A percentile compares a stretch with the other conserved stretches of the same genome.
phyloP scores from a whole-genome alignment of 2,888 invertebrate genomes.

The Labia minor region DNA sequence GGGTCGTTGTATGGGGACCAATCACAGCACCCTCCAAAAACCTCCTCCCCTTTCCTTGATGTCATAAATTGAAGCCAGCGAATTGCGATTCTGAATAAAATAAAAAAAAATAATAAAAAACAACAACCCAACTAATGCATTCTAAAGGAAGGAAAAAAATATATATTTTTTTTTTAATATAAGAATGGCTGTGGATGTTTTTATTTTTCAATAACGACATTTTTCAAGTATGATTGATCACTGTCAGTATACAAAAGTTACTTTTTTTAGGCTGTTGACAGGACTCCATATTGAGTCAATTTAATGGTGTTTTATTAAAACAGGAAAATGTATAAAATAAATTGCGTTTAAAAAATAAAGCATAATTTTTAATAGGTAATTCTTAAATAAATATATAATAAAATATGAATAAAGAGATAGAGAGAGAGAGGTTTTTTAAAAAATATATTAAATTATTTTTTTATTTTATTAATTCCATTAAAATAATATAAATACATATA shows the following conservation, averaged over 20 bases:
- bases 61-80: constrained; percentile 7
- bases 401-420: too few relatives aligned
- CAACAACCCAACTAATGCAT: background rate
- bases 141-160: background rate
- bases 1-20: background rate
- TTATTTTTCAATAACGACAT: constrained; percentile 13
- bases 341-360: too few relatives aligned
- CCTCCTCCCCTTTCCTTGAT: background rate
- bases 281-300: background rate
- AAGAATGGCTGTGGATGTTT: background rate
- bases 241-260: background rate
- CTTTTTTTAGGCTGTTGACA: background rate
- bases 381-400: too few relatives aligned
- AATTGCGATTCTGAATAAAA: background rate
- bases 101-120: too few relatives aligned
- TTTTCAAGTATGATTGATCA: background rate
- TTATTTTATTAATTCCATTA: too few relatives aligned
- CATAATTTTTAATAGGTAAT: too few relatives aligned
- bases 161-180: background rate
- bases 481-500: too few relatives aligned
- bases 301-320: background rate
- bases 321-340: background rate
- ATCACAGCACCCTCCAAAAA: constrained; percentile 5
- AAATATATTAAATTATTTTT: too few relatives aligned
- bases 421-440: too few relatives aligned